Evolutionary conservation across 2,797 vertebrate species (phyloP), one percentile per base, ranked within the genome.

Genomic region (Hybognathus amarus): DNA sequence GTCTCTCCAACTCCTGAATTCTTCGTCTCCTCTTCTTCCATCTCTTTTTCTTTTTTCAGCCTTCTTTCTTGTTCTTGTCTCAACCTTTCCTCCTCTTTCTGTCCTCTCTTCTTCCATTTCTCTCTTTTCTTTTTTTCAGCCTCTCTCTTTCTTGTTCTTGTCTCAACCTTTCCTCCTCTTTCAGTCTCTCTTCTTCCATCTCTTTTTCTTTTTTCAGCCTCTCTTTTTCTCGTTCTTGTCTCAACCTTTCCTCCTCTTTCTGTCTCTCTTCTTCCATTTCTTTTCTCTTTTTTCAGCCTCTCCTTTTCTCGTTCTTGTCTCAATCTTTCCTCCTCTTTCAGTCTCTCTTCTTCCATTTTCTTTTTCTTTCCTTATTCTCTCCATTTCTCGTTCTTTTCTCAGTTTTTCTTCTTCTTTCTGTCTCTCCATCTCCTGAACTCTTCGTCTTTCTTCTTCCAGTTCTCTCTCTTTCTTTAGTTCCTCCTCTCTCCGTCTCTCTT

Each of bases 251-350:
- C 27, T 63, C 59, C 1, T 36, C 36, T 36, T 36, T 36, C 36
- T 0, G 4, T 36, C 33, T 36, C 33, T n/a, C 33, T 22, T 3
- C 22, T 47, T 63, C 61, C 27, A 30, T 64, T 5, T 64, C 61
- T 30, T 1, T 63, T n/a, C n/a, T 18, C 33, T 64, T 33, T 64
- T 2, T 15, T 8, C 12, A 22, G 6, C 6, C 9, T 12, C 30
- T 75, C 73, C 2, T 12, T 75, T 54, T 56, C 73, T 75, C 1
- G 0, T 4, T 75, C 30, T n/a, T 22, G 12, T 45, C 24, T 75
- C 7, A 75, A 1, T 56, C 71, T 75, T n/a, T 91, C 88, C 7
- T 36, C 17, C 1, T 66, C 63, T 66, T 66, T 66, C 86, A 69
- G 12, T 47, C 45, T 70, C 15, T 70, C 68, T 42, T 45, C 52